Evolutionary conservation across 2,888 invertebrate genomes (phyloP).

Genomic region (Drosophila paranaensis): DNA sequence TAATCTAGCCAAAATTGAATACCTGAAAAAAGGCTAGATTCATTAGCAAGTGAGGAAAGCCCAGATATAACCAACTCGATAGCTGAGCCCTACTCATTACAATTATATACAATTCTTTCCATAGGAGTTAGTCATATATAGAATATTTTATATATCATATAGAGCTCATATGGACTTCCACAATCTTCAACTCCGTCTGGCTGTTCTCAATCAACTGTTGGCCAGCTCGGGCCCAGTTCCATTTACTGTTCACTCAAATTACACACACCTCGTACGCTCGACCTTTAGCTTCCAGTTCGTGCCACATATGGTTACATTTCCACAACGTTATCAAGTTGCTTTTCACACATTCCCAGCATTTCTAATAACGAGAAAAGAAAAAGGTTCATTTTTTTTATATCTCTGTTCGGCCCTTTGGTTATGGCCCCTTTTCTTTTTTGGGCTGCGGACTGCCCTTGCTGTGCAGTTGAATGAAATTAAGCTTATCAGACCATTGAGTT

Average conservation of each 20-base stretch:
- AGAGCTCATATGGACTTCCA: background rate
- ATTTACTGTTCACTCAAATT: constrained; percentile 5
- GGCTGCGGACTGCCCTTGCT: constrained; percentile 43
- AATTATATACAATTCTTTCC: background rate
- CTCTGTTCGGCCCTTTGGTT: constrained; percentile 4
- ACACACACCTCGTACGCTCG: background rate
- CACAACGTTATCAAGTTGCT: background rate
- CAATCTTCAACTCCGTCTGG: background rate
- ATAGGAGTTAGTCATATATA: background rate
- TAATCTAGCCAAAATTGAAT: too few species aligned
- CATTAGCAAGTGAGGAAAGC: too few species aligned
- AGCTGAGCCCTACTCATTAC: background rate
- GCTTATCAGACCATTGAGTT: constrained; percentile 79
- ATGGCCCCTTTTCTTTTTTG: constrained; percentile 13
- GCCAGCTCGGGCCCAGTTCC: background rate
- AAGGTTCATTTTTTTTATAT: constrained; percentile 16
- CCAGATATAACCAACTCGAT: too few species aligned
- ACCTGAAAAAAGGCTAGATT: too few species aligned
- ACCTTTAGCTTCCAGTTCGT: constrained; percentile 1
- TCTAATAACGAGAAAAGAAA: constrained; percentile 17
- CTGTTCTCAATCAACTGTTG: background rate
- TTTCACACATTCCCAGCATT: constrained; percentile 7
- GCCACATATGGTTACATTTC: constrained; percentile 3
- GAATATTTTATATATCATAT: background rate
- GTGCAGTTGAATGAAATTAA: constrained; percentile 55